Base-by-base conservation (phyloP, 2,888 invertebrate genomes). In the Hedya salicella region DNA sequence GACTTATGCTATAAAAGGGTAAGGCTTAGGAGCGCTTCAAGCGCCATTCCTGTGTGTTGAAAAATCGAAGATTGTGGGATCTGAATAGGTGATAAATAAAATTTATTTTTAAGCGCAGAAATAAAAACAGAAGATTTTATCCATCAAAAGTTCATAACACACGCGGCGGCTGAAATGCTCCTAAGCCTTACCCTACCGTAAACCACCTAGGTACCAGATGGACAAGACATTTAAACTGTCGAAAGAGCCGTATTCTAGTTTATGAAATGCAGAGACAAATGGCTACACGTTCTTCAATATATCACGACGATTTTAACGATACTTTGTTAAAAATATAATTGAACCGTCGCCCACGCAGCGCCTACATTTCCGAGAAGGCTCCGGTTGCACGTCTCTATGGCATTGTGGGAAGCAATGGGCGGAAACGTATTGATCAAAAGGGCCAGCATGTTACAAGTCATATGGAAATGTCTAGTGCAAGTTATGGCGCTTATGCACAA, bases 371-470 rank as follows among this genome's bases (percentile, higher is more conserved):
- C 84, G 80, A 83, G 87, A 87, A 87, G 88, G 87, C 80, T 81
- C 74, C 73, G 75, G 73, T 75, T 70, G 74, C 67, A 25, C 71
- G 73, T 75, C 75, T 78, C 79, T 85, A 86, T 85, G 82, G 81
- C 75, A 87, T 89, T 88, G 89, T 88, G 87, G 86, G 87, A 79
- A 80, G 86, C 83, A 82, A 87, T 87, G 87, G 86, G 87, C 87
- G 89, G 89, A 88, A 87, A 85, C 78, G 76, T 76, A 77, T 65
- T 60, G 65, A 65, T 65, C 65, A 53, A 60, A 46, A 48, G 53
- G 65, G 46, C 65, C 59, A 65, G 65, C 60, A 65, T 60, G 32
- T n/a, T n/a, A 36, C 50, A 25, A 32, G 44, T 17, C 9, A 42
- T 57, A 17, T 36, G 56, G 25, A 30, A 19, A 32, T 44, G 17